phyloP scores from a whole-genome alignment of 2,888 invertebrate species.

The Cryptus armator region DNA sequence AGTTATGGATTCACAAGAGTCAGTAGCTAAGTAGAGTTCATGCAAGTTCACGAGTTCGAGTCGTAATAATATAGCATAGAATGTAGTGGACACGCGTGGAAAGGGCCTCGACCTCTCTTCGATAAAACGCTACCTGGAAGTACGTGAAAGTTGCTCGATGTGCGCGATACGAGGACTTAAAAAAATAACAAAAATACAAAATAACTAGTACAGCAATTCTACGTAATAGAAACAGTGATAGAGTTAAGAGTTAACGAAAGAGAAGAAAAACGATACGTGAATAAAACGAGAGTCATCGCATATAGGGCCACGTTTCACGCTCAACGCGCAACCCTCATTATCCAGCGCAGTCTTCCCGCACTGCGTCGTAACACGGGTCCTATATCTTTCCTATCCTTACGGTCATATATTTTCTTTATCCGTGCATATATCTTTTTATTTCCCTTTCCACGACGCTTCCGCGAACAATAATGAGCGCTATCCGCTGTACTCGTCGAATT shows the following conservation, averaged over 20 bases:
- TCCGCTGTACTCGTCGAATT: conserved; percentile 48
- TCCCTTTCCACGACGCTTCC: conserved; percentile 60
- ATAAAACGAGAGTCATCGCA: conserved; percentile 45
- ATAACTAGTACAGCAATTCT: neutral
- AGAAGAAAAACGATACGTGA: neutral
- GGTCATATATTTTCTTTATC: conserved; percentile 67
- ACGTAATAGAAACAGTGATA: neutral
- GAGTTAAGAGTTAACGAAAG: neutral
- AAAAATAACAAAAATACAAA: neutral
- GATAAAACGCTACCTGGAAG: neutral
- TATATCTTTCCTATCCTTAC: conserved; percentile 69
- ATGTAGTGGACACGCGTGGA: conserved; percentile 26
- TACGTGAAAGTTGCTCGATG: neutral
- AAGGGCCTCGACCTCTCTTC: conserved; percentile 33
- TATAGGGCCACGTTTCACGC: conserved; percentile 70
- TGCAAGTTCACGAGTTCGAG: conserved; percentile 31
- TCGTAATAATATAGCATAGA: conserved; percentile 36
- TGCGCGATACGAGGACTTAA: neutral
- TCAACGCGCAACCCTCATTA: conserved; percentile 69
- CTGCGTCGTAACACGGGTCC: conserved; percentile 51
- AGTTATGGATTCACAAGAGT: conserved; percentile 69
- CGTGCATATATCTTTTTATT: conserved; percentile 66
- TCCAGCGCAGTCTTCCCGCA: conserved; percentile 66
- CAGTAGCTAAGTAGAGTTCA: conserved; percentile 47
- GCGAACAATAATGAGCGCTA: conserved; percentile 61